These are phyloP conservation scores for Brachyrhaphis roseni DNA, from an alignment of 2,797 vertebrate genomes.

Conservation along the genomic window DNA sequence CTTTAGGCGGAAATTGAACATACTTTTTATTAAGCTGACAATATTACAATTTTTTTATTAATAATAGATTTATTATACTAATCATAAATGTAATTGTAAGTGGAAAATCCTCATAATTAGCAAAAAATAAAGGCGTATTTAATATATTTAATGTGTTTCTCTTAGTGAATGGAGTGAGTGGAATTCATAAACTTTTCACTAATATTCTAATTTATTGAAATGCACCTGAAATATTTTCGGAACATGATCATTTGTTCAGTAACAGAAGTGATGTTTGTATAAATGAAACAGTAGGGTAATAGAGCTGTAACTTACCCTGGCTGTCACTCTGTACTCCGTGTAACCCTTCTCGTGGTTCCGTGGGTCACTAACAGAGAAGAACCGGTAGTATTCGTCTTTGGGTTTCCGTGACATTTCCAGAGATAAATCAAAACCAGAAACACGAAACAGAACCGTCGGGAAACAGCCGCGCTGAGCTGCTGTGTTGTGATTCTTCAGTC, in stretches of 20 bases:
- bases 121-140: background rate
- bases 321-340: constrained; percentile 92
- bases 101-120: background rate
- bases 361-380: constrained; percentile 86
- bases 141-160: background rate
- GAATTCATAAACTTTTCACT: background rate
- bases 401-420: constrained; percentile 84
- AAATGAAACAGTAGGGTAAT: background rate
- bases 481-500: constrained; percentile 47
- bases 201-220: background rate
- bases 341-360: constrained; percentile 90
- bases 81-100: background rate
- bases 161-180: background rate
- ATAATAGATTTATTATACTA: background rate
- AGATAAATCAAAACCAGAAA: background rate
- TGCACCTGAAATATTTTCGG: background rate
- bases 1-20: background rate
- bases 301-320: constrained; percentile 80
- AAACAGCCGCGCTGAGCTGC: no score
- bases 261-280: background rate
- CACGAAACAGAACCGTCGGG: background rate
- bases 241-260: background rate
- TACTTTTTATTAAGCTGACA: background rate
- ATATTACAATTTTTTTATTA: background rate
- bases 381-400: constrained; percentile 87